Conservation (phyloP, 2,113 vertebrate genomes). For the Odontesthes bonariensis region DNA sequence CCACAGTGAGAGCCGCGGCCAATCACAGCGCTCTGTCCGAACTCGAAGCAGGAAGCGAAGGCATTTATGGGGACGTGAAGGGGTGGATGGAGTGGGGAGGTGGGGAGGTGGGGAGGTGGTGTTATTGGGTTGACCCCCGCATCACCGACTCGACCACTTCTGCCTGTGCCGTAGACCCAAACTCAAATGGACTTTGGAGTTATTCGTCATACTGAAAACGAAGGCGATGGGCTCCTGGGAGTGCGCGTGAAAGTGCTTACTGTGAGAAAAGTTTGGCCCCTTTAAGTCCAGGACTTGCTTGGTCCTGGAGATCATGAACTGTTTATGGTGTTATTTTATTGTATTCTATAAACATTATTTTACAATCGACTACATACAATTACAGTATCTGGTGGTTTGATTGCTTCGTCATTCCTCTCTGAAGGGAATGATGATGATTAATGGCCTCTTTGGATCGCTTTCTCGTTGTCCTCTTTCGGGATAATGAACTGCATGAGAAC, state of each 20-base stretch:
- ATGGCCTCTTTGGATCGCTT: conserved; percentile 77
- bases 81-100: conserved; percentile 7
- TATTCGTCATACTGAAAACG: conserved; percentile 59
- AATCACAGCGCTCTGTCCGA: conserved; percentile 76
- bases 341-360: not conserved
- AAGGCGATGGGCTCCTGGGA: conserved; percentile 15
- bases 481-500: conserved; percentile 84
- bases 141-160: conserved; percentile 30
- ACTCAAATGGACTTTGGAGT: conserved; percentile 74
- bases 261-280: conserved; percentile 39
- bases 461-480: conserved; percentile 69
- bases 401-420: conserved; percentile 45
- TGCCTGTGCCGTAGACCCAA: conserved; percentile 60
- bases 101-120: not conserved
- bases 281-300: conserved; percentile 29
- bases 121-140: conserved; percentile 60
- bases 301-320: conserved; percentile 25
- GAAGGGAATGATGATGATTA: conserved; percentile 81
- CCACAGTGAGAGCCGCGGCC: conserved; percentile 63
- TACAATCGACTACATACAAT: conserved; percentile 36
- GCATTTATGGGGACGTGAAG: conserved; percentile 72
- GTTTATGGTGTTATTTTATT: conserved; percentile 23
- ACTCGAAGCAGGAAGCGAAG: conserved; percentile 66
- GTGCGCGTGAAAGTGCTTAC: conserved; percentile 58
- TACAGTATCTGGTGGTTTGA: conserved; percentile 67